Base-by-base conservation (phyloP, 2,113 vertebrate species). In the Sinocyclocheilus anophthalmus region DNA sequence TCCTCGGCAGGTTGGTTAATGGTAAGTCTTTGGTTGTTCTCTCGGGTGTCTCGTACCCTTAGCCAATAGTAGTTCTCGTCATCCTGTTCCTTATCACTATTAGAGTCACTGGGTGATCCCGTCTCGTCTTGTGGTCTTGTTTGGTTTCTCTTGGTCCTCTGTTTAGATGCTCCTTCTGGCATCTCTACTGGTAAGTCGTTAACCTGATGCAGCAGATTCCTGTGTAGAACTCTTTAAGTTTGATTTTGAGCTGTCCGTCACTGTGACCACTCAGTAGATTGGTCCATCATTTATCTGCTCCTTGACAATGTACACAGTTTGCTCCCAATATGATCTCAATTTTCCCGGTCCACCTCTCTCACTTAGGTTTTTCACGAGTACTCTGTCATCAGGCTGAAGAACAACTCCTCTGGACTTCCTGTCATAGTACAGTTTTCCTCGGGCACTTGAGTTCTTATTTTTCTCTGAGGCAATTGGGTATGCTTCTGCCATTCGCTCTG, bases 341-440 rank as follows among this genome's bases (percentile, higher is more conserved):
- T 26, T 26, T 26, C 84, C 83, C 9, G 87, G 84, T 7, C 87
- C 87, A 13, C 69, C 84, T 77, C 55, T 82, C 8, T 87, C 75
- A 69, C 73, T 30, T 24, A 87, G 22, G 48, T 85, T 82, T 42
- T 7, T 42, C 13, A 85, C 72, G 2, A 85, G 55, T 9, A 85
- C 84, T 65, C 57, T 20, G 50, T 83, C 42, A 5, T 57, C 69
- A 30, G 76, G 76, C 42, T 87, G 39, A 14, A 70, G 86, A 7
- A 77, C 42, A 4, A 76, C 87, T 13, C 87, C 84, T 16, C 10
- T 82, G 3, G 14, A 9, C 2, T 83, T 79, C 4, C 57, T 2
- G 59, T 85, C 79, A 42, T 88, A 88, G 13, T 70, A 70, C 22
- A 42, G 18, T 26, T 85, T 85, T 2, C 78, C 55, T 3, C 22